Base-by-base conservation (phyloP, 2,113 vertebrate genomes). In the Rhea americana region DNA sequence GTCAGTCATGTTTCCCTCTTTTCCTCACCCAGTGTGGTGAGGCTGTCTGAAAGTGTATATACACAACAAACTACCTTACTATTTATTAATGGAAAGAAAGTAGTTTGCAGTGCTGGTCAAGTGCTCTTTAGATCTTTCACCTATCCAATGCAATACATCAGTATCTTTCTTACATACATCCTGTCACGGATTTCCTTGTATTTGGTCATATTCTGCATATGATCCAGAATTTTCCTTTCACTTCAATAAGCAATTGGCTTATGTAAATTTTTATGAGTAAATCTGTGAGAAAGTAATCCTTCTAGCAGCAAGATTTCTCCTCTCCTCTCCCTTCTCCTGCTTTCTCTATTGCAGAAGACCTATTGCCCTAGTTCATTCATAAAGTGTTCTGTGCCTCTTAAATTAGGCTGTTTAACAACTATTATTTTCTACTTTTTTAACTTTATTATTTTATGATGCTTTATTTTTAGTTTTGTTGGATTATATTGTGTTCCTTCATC, bases 311-410 rank as follows among this genome's bases (percentile, higher is more conserved):
- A 18, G 24, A 37, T 35, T 15, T 50, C 22, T 50, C n/a, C 22
- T 25, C 16, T 19, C 16, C 24, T 17, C 14, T 37, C 22, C n/a
- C 9, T 14, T 9, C 8, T 13, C 32, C 21, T 61, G 21, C 11
- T 12, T 25, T 24, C n/a, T 26, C 37, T 8, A n/a, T 50, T 48
- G 3, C 2, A 6, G 1, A 19, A n/a, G 8, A 45, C 50, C 5
- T 50, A 32, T 37, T 50, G 5, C 14, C 82, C 11, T 35, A 78
- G 48, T 12, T 10, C 18, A 5, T 55, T 74, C 39, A 25, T 35
- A 67, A 37, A 25, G 11, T 48, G 7, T 0, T 56, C 63, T 37
- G 6, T 62, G 41, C n/a, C 7, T 51, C 26, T 61, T 41, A 8
- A 24, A 50, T 39, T 56, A 47, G 8, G 25, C 22, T 41, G 5